Evolutionary conservation across 2,888 invertebrate species (phyloP), one percentile per base, ranked within the genome.

Genomic region (Ophion costatus): DNA sequence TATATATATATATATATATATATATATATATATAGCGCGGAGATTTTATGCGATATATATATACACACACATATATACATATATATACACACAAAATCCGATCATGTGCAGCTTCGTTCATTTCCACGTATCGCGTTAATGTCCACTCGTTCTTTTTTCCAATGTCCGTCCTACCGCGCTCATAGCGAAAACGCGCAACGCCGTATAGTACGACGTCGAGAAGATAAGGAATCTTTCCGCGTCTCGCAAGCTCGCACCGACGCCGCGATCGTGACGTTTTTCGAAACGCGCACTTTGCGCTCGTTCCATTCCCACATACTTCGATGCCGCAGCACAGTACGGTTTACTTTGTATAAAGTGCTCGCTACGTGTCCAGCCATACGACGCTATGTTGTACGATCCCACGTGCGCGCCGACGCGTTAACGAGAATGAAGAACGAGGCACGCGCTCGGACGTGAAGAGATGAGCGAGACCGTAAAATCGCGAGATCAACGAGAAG

Each of bases 81-180:
- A 38, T 9, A 38, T 9, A 38, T 17, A 51, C 14, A 17, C 14
- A 61, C 61, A 61, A 33, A 61, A 6, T 10, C 14, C 7, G 22
- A 80, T 73, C 24, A n/a, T 61, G 57, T 56, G 66, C 45, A 29
- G 71, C 45, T 24, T 71, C 45, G 42, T 56, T 73, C 59, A 89
- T 90, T 91, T 90, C 91, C 90, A 80, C 88, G 90, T 90, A 89
- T 88, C 84, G 86, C 83, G 2, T 51, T 86, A 86, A 86, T 86
- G 82, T 78, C 80, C 78, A 57, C 80, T 81, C 45, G 51, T 80
- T 70, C 51, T 71, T 73, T 61, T 56, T 67, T 45, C 66, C 69
- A 29, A 24, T 61, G 51, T 51, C 51, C 51, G 17, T 57, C 78
- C 61, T 24, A 38, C 79, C 64, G 63, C 69, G 42, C 61, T 42